Percentiles rank a stretch among this genome's conserved stretches.
Conservation (phyloP, 1,140 invertebrate genomes). For the Drosophila persimilis region DNA sequence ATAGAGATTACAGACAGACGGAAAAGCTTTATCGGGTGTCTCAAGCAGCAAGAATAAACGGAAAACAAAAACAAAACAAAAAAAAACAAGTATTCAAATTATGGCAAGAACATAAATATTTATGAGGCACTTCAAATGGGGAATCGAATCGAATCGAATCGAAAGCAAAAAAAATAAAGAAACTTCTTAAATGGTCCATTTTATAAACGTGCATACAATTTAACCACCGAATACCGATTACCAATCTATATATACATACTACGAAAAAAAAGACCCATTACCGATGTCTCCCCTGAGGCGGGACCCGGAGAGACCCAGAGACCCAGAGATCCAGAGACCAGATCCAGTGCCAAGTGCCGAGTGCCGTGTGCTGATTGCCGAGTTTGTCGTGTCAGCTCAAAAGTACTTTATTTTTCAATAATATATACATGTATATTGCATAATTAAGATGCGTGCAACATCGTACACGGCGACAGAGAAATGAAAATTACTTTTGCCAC, state of each 20-base stretch:
- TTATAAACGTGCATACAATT: conserved; percentile 67
- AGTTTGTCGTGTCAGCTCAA: conserved; percentile 28
- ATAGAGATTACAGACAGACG: conserved; percentile 32
- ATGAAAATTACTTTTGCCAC: conserved; percentile 42
- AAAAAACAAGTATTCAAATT: conserved; percentile 29
- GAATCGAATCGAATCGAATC: neutral
- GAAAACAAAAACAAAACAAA: conserved; percentile 1
- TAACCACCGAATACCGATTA: conserved; percentile 70
- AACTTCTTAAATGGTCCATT: conserved; percentile 78
- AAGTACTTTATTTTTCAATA: conserved; percentile 68
- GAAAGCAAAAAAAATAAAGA: conserved; percentile 8
- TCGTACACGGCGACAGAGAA: conserved; percentile 6
- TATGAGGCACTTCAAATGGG: conserved; percentile 19
- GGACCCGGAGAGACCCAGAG: no score
- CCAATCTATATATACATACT: conserved; percentile 8
- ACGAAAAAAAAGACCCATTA: conserved; percentile 3
- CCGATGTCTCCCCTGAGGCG: conserved; percentile 20
- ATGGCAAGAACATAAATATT: conserved; percentile 32
- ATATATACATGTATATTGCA: conserved; percentile 47
- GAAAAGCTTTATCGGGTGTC: conserved; percentile 68
- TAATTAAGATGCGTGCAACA: conserved; percentile 49
- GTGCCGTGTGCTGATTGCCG: conserved; percentile 15
- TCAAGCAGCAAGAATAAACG: conserved; percentile 9
- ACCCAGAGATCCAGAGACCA: no score
- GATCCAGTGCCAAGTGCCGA: conserved; percentile 4